Conservation (phyloP, 30 jellyfish, hydroid and myxozoan genomes). For the Cassiopea xamachana region DNA sequence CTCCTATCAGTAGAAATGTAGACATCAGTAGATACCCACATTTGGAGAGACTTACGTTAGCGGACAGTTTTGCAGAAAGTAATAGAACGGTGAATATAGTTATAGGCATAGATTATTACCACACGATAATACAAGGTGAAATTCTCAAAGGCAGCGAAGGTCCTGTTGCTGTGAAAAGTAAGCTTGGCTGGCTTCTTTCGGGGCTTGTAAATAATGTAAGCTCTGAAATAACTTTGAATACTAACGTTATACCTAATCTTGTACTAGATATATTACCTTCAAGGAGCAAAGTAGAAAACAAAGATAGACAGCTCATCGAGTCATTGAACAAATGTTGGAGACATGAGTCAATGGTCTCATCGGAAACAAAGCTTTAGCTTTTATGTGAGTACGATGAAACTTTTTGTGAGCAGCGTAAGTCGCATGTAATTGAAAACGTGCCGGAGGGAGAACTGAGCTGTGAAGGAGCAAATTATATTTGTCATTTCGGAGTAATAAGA, state of each 20-base stretch:
- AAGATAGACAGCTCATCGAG: constrained; percentile 13
- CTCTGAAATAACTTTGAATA: not conserved
- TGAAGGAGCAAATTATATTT: constrained; percentile 21
- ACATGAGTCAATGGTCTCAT: constrained; percentile 32
- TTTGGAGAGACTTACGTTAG: constrained; percentile 1
- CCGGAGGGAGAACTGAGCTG: not conserved
- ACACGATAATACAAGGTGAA: constrained; percentile 30
- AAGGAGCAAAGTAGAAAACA: not conserved
- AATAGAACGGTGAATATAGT: not conserved
- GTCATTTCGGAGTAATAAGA: constrained; percentile 35
- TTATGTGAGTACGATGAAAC: not conserved
- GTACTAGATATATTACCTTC: constrained; percentile 9
- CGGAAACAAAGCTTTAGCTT: constrained; percentile 20
- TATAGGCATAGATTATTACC: constrained; percentile 55
- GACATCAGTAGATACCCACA: constrained; percentile 4
- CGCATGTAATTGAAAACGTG: constrained; percentile 13
- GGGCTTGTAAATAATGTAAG: not conserved
- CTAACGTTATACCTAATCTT: constrained; percentile 38
- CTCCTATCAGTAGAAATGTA: not conserved
- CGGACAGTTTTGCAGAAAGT: not conserved
- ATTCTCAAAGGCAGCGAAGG: constrained; percentile 22
- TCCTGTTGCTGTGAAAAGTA: constrained; percentile 28
- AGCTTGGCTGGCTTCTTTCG: constrained; percentile 41
- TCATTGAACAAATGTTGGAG: constrained; percentile 56
- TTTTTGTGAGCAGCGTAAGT: constrained; percentile 1